phyloP scores from a whole-genome alignment of 2,113 vertebrate genomes.

The Panthera uncia region DNA sequence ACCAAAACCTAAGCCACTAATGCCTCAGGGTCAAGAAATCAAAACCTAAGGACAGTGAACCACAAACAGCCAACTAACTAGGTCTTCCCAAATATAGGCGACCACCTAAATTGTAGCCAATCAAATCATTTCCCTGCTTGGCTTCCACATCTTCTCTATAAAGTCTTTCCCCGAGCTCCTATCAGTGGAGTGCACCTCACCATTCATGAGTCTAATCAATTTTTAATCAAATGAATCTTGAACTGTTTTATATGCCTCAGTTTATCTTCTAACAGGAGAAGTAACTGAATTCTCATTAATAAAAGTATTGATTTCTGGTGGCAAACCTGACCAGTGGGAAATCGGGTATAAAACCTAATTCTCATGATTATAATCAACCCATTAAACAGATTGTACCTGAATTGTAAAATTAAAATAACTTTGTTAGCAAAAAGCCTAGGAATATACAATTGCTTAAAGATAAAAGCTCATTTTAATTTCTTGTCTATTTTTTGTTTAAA shows the following conservation, averaged over 20 bases:
- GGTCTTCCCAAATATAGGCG: neutral
- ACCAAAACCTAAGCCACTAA: neutral
- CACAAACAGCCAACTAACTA: neutral
- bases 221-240: neutral
- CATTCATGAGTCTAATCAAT: neutral
- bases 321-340: neutral
- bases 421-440: neutral
- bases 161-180: neutral
- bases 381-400: neutral
- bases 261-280: neutral
- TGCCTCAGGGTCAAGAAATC: neutral
- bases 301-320: neutral
- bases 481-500: neutral
- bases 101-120: neutral
- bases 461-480: slow-evolving; percentile 20
- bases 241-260: neutral
- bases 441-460: neutral
- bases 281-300: neutral
- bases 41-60: neutral
- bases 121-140: neutral
- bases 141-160: neutral
- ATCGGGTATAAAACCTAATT: neutral
- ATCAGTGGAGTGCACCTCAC: neutral
- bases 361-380: neutral
- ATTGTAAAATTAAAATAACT: neutral